A percentile compares a stretch with the other conserved stretches of the same genome.
Conservation (phyloP, 2,113 vertebrate genomes). For the Perccottus glenii region DNA sequence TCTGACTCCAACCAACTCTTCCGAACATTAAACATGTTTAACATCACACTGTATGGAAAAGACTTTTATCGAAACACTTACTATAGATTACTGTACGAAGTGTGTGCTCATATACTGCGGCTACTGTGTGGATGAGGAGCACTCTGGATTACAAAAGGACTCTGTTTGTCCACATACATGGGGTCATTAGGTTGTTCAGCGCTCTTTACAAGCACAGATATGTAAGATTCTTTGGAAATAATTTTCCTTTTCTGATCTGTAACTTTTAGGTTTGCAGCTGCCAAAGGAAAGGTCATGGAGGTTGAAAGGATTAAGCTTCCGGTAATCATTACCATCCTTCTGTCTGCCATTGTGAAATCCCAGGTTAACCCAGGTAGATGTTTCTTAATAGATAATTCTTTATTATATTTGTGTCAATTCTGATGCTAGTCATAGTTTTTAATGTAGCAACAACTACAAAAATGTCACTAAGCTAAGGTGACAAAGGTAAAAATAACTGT, state of each 20-base stretch:
- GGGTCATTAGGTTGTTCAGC: not conserved
- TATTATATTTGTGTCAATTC: not conserved
- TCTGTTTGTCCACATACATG: conserved; percentile 28
- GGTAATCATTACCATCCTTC: conserved; percentile 45
- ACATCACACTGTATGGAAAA: too few species aligned
- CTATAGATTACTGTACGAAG: conserved; percentile 10
- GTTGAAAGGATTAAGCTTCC: conserved; percentile 31
- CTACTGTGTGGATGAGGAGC: conserved; percentile 14
- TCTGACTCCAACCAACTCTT: too few species aligned
- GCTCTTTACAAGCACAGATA: not conserved
- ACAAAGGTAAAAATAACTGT: too few species aligned
- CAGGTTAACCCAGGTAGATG: conserved; percentile 77
- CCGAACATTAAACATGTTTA: too few species aligned
- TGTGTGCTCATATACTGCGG: conserved; percentile 12
- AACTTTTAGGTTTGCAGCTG: conserved; percentile 30
- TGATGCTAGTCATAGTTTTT: not conserved
- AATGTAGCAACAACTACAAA: too few species aligned
- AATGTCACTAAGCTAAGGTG: too few species aligned
- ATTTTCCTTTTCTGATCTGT: not conserved
- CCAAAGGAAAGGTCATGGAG: conserved; percentile 42
- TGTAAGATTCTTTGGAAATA: not conserved
- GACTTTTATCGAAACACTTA: too few species aligned
- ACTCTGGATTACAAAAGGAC: conserved; percentile 23
- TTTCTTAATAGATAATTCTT: not conserved
- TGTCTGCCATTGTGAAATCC: conserved; percentile 35